phyloP scores from a whole-genome alignment of 2,113 vertebrate species.

The Spheniscus mendiculus region DNA sequence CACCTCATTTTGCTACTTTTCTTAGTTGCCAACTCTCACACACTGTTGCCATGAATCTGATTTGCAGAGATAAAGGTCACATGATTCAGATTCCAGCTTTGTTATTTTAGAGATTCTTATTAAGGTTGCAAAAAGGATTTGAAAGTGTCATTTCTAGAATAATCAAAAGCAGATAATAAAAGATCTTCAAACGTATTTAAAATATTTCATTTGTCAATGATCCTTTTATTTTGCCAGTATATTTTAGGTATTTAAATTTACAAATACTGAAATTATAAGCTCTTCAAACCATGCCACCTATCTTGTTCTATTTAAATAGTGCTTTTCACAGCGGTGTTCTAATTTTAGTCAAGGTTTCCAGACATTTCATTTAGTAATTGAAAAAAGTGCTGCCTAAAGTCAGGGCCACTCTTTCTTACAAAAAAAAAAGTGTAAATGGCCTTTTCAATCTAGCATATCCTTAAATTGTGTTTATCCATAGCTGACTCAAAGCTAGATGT shows the following conservation, averaged over 20 bases:
- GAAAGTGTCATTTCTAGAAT: not conserved
- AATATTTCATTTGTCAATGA: not conserved
- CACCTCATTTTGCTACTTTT: not conserved
- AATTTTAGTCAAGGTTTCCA: not conserved
- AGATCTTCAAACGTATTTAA: not conserved
- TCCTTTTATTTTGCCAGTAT: not conserved
- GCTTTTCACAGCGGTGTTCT: not conserved
- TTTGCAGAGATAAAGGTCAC: not conserved
- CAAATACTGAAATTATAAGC: not conserved
- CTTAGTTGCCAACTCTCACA: not conserved
- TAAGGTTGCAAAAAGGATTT: not conserved
- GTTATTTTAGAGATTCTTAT: not conserved
- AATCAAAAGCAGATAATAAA: not conserved
- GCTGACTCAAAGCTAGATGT: not conserved
- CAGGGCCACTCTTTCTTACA: not conserved
- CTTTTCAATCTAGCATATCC: not conserved
- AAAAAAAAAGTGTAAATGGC: not conserved
- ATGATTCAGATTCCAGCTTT: not conserved
- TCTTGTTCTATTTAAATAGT: not conserved
- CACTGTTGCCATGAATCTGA: not conserved
- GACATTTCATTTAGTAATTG: not conserved
- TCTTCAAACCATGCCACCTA: not conserved
- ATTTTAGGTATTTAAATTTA: not conserved
- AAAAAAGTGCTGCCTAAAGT: not conserved
- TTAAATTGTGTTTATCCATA: not conserved